phyloP scores from a whole-genome alignment of 1,140 invertebrate genomes.

The Solenopsis fugax region DNA sequence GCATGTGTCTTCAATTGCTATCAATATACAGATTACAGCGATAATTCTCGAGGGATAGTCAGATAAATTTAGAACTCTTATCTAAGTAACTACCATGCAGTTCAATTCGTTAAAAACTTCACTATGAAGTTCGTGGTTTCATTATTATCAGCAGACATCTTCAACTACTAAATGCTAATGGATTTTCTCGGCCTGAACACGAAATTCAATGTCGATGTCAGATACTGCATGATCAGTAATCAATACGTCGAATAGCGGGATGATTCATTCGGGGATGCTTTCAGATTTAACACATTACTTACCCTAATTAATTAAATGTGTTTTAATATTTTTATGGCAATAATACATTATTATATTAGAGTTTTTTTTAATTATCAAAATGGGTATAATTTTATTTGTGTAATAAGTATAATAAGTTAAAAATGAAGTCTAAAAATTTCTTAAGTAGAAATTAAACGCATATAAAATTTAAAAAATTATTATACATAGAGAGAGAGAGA shows the following conservation, averaged over 20 bases:
- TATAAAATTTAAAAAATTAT: not conserved
- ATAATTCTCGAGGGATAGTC: not conserved
- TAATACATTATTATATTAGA: not conserved
- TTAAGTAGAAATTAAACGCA: not conserved
- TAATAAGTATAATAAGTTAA: constrained; percentile 2
- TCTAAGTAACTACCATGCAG: constrained; percentile 23
- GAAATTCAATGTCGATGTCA: not conserved
- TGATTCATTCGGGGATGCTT: not conserved
- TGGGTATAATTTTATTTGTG: not conserved
- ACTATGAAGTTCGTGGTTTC: not conserved
- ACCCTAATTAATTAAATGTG: not conserved
- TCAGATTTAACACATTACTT: constrained; percentile 5
- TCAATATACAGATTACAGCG: constrained; percentile 44
- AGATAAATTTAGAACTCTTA: constrained; percentile 30
- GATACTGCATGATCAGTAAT: not conserved
- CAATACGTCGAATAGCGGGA: not conserved
- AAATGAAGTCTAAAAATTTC: not conserved
- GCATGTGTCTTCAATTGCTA: constrained; percentile 53
- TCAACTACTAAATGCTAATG: constrained; percentile 5
- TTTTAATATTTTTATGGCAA: not conserved
- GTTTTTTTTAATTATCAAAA: not conserved
- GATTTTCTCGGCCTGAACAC: not conserved
- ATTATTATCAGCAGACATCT: constrained; percentile 30
- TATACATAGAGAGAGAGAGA: not conserved
- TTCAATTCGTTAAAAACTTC: constrained; percentile 34